Base-by-base conservation (phyloP, 1,140 invertebrate species). In the Drosophila oshimai region DNA sequence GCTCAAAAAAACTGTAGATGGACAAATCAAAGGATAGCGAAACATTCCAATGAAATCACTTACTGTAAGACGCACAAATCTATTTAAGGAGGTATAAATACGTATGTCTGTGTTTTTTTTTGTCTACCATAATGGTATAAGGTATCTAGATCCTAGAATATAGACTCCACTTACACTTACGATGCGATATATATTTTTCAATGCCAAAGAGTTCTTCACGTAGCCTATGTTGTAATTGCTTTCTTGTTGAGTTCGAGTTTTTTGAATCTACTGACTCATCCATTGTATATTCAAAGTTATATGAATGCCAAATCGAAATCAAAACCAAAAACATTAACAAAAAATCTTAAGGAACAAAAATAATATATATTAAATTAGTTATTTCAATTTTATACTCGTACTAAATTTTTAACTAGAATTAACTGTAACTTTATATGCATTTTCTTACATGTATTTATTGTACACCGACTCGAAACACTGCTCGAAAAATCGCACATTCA, bases 351-450 rank as follows among this genome's bases (percentile, higher is more conserved):
- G 28, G 37, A 42, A 42, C 9, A 33, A 45, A 20, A 45, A 26
- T 45, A 26, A 67, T 28, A 49, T 36, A 60, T 61, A 60, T 72
- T 62, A 64, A 83, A 64, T 83, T 83, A 83, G 78, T 83, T 81
- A 81, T 81, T 75, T 81, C 78, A 84, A 86, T 86, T 84, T 84
- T 83, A 84, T 86, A 79, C 65, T 86, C 77, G 57, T 75, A 86
- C 75, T 75, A 79, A 79, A 84, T 84, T 84, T 84, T 84, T 84
- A 84, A 84, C 65, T 84, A 84, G 80, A 72, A 71, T 86, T 60
- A 67, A 84, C 80, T 84, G 61, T 86, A 86, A 84, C 80, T 84
- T 86, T 84, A 61, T 84, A 84, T 86, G 71, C 80, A 84, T 84
- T 84, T 84, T 84, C 76, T 80, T 73, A 83, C 57, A 83, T 65